phyloP scores from a whole-genome alignment of 1,140 invertebrate species.

The Drosophila murphyi region DNA sequence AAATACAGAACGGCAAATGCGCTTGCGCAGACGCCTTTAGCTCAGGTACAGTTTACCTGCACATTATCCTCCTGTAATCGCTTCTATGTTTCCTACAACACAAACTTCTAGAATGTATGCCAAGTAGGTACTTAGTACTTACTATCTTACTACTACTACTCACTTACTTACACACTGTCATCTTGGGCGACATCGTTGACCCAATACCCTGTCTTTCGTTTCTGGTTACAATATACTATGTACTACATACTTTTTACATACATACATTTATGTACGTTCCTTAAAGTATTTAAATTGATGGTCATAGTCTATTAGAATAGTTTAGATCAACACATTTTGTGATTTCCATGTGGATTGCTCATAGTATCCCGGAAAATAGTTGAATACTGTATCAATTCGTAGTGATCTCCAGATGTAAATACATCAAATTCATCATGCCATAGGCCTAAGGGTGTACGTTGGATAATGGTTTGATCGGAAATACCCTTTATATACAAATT shows the following conservation, averaged over 20 bases:
- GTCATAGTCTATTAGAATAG: conserved; percentile 13
- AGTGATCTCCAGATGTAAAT: conserved; percentile 23
- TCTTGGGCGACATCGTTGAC: background rate
- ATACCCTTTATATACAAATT: conserved; percentile 3
- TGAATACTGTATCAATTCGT: background rate
- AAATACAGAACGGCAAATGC: conserved; percentile 7
- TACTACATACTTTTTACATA: no score
- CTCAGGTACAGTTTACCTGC: conserved; percentile 1
- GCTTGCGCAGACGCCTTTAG: conserved; percentile 8
- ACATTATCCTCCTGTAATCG: background rate
- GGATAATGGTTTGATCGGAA: conserved; percentile 11
- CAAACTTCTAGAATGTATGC: background rate
- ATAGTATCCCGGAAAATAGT: conserved; percentile 2
- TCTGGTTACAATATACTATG: background rate
- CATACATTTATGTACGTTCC: background rate
- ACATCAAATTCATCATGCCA: conserved; percentile 11
- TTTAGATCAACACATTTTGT: conserved; percentile 13
- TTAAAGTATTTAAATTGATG: background rate
- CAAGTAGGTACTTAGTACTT: background rate
- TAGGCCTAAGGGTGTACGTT: conserved; percentile 20
- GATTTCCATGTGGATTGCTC: conserved; percentile 20
- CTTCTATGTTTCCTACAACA: background rate
- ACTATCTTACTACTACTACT: no score
- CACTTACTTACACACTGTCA: background rate
- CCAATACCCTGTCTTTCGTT: background rate